Conservation (phyloP, 2,888 invertebrate species). For the Deroplatys truncata region DNA sequence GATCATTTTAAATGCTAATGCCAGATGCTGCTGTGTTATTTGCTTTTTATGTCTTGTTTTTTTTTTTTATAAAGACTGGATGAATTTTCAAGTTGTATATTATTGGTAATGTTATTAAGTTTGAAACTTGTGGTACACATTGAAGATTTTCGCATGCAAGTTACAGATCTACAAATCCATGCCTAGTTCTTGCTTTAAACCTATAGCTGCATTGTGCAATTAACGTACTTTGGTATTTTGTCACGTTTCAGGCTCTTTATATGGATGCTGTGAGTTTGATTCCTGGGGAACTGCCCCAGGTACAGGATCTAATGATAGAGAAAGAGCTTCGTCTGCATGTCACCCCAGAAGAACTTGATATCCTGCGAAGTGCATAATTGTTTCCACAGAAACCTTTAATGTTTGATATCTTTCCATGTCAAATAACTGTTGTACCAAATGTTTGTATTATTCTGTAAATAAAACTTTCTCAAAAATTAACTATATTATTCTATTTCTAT, state of each 20-base stretch:
- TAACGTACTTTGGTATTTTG: background rate
- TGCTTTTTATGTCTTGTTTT: too few species aligned
- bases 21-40: too few species aligned
- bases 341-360: conserved; percentile 69
- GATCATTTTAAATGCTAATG: too few species aligned
- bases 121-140: too few species aligned
- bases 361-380: conserved; percentile 46
- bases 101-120: too few species aligned
- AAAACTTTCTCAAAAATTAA: background rate
- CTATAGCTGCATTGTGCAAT: too few species aligned
- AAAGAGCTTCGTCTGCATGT: conserved; percentile 71
- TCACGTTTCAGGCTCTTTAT: conserved; percentile 49
- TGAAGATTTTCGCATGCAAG: too few species aligned
- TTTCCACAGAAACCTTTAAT: background rate
- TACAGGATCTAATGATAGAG: conserved; percentile 71
- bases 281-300: conserved; percentile 59
- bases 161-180: too few species aligned
- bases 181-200: too few species aligned
- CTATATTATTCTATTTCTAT: background rate
- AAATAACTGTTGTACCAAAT: background rate
- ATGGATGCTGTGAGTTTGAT: conserved; percentile 62
- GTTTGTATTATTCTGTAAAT: background rate
- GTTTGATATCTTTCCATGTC: background rate
- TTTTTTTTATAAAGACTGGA: too few species aligned
- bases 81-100: too few species aligned